Evolutionary conservation across 2,113 vertebrate genomes (phyloP), one percentile per base, ranked within the genome.

Genomic region (Brienomyrus brachyistius): DNA sequence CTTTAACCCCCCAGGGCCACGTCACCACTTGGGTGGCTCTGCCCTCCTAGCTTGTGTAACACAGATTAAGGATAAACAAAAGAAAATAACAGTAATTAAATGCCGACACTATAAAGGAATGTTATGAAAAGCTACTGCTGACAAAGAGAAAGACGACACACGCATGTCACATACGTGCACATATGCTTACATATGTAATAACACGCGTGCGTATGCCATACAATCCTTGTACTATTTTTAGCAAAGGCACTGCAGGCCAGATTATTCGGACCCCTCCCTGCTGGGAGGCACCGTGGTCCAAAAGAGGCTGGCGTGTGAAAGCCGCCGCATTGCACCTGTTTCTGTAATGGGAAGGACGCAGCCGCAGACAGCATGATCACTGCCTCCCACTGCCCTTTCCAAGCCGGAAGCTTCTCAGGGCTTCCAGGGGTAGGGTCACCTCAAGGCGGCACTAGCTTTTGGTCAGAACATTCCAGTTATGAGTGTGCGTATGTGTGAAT

Each of bases 71-170:
- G 80, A 85, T 23, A 54, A 62, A 48, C 50, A 43, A 21, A 59
- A 85, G n/a, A 85, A 23, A 15, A 89, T 13, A 51, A 77, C 21
- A 52, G 23, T 3, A 80, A 43, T 40, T 80, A 80, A 35, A 80
- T 84, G 66, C 31, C 6, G 51, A 88, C 91, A 93, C 92, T 92
- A 91, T 91, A 91, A 92, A 95, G 95, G 95, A 96, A 96, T 95
- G 95, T 95, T 94, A 95, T 93, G 92, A 93, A 74, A 84, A 88
- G 50, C 47, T 89, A 89, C 62, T 54, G 31, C 59, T 11, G 31
- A 45, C 2, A 43, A 27, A 59, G 35, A 40, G n/a, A 84, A 40
- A 50, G 77, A 80, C 35, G 15, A 17, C 45, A 88, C 17, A 11
- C 9, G 1, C 62, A 3, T 6, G n/a, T 27, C 8, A 10, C 59